phyloP scores from a whole-genome alignment of 2,888 invertebrate species.

The Ceriagrion tenellum region DNA sequence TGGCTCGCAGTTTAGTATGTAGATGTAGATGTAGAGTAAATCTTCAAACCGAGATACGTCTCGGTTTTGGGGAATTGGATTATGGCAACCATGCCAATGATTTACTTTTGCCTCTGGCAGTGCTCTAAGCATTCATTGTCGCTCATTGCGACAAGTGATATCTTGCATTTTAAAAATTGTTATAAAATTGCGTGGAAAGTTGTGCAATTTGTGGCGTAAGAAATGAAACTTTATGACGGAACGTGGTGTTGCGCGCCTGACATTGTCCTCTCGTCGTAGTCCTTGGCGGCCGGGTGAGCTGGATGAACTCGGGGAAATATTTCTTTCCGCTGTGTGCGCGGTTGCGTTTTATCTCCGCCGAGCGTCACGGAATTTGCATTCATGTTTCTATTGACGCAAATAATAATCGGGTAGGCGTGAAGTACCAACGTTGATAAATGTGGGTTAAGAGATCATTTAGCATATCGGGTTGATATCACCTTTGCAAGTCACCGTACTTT shows the following conservation, averaged over 20 bases:
- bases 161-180: no score
- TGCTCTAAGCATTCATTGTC: no score
- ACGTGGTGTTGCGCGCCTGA: not conserved
- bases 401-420: not conserved
- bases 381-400: not conserved
- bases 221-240: no score
- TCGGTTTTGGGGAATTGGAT: no score
- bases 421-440: not conserved
- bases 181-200: no score
- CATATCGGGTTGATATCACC: not conserved
- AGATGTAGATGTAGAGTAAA: no score
- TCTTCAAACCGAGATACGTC: no score
- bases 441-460: not conserved
- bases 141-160: no score
- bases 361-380: constrained; percentile 9
- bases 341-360: not conserved
- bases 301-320: not conserved
- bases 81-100: no score
- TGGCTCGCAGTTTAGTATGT: no score
- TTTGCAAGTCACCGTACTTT: not conserved
- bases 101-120: no score
- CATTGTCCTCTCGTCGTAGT: not conserved
- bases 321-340: constrained; percentile 3
- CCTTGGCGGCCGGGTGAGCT: not conserved
- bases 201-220: no score